Conservation (phyloP, 2,797 vertebrate genomes). For the Myotis planiceps region DNA sequence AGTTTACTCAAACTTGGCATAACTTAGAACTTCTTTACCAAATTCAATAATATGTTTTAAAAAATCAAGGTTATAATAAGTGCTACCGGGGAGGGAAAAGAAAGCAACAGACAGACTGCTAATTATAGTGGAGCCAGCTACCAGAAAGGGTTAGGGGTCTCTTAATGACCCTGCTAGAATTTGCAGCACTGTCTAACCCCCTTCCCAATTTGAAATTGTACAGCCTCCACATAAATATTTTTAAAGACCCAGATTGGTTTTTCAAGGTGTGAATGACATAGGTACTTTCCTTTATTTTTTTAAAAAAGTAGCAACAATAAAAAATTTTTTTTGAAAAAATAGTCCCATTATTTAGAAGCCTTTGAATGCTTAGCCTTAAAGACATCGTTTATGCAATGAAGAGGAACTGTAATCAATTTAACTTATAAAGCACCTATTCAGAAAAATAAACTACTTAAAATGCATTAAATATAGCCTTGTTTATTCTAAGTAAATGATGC, state of each 20-base stretch:
- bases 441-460: constrained; percentile 19
- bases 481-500: constrained; percentile 31
- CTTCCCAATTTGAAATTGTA: constrained; percentile 81
- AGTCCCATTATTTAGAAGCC: not conserved
- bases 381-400: not conserved
- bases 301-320: constrained; percentile 49
- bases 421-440: not conserved
- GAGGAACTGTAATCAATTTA: not conserved
- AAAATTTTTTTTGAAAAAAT: constrained; percentile 65
- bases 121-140: constrained; percentile 81
- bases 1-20: constrained; percentile 78
- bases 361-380: not conserved
- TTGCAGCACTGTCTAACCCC: constrained; percentile 68
- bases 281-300: constrained; percentile 77
- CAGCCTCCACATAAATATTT: constrained; percentile 83
- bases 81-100: constrained; percentile 67
- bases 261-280: constrained; percentile 75
- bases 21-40: constrained; percentile 81
- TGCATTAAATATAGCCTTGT: not conserved
- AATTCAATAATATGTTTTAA: constrained; percentile 77
- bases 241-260: constrained; percentile 80
- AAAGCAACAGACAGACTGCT: constrained; percentile 77
- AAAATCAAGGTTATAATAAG: constrained; percentile 78
- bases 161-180: constrained; percentile 82
- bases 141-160: constrained; percentile 79